Base-by-base conservation (phyloP, 2,888 invertebrate genomes). In the Cataglyphis altisquamis region DNA sequence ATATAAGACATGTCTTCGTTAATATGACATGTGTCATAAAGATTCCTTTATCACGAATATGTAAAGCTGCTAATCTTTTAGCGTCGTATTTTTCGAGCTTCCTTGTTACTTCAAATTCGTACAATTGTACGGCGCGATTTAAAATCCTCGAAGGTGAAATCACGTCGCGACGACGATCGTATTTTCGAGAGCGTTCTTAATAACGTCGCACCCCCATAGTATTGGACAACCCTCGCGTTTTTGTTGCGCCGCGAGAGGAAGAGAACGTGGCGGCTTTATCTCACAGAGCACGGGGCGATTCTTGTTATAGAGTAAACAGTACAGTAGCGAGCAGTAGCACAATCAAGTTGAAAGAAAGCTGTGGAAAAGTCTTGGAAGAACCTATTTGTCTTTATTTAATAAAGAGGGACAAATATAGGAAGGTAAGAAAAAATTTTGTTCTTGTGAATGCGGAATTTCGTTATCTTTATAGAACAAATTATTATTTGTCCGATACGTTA, bases 131-230 rank as follows among this genome's bases (percentile, higher is more conserved):
- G 1, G 36, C 15, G 39, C 66, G n/a, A 29, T 52, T 77, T 77
- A 77, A 67, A 68, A 77, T 57, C 39, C 77, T 29, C 41, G 41
- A 6, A 57, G 67, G 32, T 57, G 57, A 29, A 67, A 77, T 67
- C 68, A 77, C 75, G 52, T 75, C 64, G 52, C 75, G 67, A 77
- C 77, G 67, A 77, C 77, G 77, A 77, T 77, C 77, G 41, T n/a
- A 57, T 77, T 77, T 60, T 21, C n/a, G 67, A 67, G 68, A 57
- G 57, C 57, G 67, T 32, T 55, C 41, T 67, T 77, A 67, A 67
- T 77, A 77, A 77, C 41, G 55, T 67, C 67, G 68, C 77, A 41
- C 68, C 68, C 68, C 55, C 57, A 67, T 67, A 15, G 25, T n/a
- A 41, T 29, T 41, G 39, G 77, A 55, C 68, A 48, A 67, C 68